Evolutionary conservation across 1,140 invertebrate species (phyloP).

Genomic region (Bombus soroeensis): DNA sequence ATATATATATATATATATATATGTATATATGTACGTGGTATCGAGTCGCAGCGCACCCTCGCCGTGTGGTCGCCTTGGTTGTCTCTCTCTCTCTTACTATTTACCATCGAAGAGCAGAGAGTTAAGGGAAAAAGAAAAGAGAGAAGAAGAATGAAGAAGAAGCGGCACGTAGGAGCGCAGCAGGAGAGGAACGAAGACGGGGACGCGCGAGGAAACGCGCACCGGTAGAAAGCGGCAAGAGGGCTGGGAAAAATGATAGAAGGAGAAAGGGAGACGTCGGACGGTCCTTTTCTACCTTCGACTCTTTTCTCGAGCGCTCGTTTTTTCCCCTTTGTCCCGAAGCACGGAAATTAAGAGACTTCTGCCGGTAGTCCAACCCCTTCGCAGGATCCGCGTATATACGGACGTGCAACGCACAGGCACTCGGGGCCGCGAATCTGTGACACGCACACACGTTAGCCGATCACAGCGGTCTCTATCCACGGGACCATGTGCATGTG

Average conservation of each 20-base stretch:
- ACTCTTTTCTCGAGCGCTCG: constrained; percentile 71
- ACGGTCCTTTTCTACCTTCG: constrained; percentile 61
- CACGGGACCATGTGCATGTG: constrained; percentile 39
- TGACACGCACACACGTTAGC: not conserved
- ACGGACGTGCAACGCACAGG: constrained; percentile 15
- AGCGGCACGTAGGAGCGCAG: constrained; percentile 55
- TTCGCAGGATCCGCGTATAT: constrained; percentile 61
- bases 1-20: constrained; percentile 11
- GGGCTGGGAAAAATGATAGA: not conserved
- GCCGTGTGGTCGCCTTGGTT: constrained; percentile 24
- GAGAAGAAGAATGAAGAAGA: constrained; percentile 50
- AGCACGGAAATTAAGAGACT: constrained; percentile 79
- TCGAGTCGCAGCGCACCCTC: constrained; percentile 41
- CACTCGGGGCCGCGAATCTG: not conserved
- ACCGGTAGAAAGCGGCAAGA: not conserved
- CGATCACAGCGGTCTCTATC: constrained; percentile 29
- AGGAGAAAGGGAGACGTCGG: constrained; percentile 58
- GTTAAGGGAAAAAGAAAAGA: constrained; percentile 15
- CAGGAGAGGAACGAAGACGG: not conserved
- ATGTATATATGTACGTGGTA: constrained; percentile 12
- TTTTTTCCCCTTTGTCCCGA: constrained; percentile 74
- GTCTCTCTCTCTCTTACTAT: constrained; percentile 40
- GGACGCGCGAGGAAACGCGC: constrained; percentile 11
- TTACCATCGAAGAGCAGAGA: constrained; percentile 30
- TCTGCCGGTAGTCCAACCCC: constrained; percentile 69